Evolutionary conservation across 2,888 invertebrate genomes (phyloP), one percentile per base, ranked within the genome.

Genomic region (Thyatira batis): DNA sequence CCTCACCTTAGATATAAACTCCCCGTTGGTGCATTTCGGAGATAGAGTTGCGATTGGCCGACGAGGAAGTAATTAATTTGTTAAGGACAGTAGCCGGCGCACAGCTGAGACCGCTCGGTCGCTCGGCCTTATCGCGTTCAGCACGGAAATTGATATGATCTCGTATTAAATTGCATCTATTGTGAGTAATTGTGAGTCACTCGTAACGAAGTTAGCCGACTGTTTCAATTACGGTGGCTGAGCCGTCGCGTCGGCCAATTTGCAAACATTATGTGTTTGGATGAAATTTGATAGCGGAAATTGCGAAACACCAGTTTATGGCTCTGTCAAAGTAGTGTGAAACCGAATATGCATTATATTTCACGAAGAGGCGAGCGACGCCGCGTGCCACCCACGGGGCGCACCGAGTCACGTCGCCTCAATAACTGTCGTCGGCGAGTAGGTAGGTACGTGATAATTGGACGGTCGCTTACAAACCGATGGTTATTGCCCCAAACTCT

Each of bases 51-150:
- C 53, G 54, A 57, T 61, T 64, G 61, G 58, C 17, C 48, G 53
- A 52, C n/a, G n/a, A 61, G 67, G 67, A 68, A 69, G 58, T 53
- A 58, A 64, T 67, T 69, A 56, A 39, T 46, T 49, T 46, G 50
- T 56, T 51, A 56, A 67, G 60, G 70, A 64, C 64, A 58, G 51
- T 46, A 28, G n/a, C 13, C 9, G 13, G n/a, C 13, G 39, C n/a
- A 13, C 5, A 8, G 17, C 17, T 8, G 17, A 39, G 11, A 39
- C 39, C 8, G n/a, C 9, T 17, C 46, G 21, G 46, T 28, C 39
- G 6, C 39, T 39, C 17, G 39, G 17, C 13, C 39, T 17, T 39
- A 39, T 39, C 39, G 17, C 39, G 39, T 39, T 39, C 39, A 17
- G 51, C 45, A 46, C 65, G 53, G 52, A 55, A 46, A 46, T 23